Percentiles rank a stretch among this genome's conserved stretches.
These are phyloP conservation scores for Orussus abietinus DNA, from an alignment of 1,140 invertebrate species.

Conservation along the genomic window DNA sequence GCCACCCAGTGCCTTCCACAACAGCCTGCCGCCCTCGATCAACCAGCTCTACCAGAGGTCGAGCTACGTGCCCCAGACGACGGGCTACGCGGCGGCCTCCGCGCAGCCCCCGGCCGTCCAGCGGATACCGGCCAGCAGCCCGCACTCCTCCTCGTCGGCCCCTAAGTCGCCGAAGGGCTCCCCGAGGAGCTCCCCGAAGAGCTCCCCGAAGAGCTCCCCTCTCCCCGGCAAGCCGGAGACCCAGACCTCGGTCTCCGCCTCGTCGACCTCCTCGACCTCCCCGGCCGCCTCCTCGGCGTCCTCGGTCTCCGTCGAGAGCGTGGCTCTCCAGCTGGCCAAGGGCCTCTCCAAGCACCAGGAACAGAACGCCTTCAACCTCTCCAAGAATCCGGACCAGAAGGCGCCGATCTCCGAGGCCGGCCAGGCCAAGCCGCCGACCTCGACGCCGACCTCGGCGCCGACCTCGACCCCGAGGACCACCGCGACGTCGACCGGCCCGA, in stretches of 20 bases:
- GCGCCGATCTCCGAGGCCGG: too few species aligned
- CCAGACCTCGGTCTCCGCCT: constrained; percentile 18
- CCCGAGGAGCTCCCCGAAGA: constrained; percentile 15
- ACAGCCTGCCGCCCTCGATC: constrained; percentile 46
- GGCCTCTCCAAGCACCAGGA: constrained; percentile 24
- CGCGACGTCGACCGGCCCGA: neutral
- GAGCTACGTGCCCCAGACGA: constrained; percentile 38
- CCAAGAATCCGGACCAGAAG: constrained; percentile 26
- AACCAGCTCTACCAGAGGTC: constrained; percentile 47
- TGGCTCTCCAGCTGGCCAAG: constrained; percentile 25
- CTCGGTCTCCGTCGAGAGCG: neutral
- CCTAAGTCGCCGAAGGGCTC: constrained; percentile 41
- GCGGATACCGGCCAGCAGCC: constrained; percentile 43
- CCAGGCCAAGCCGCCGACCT: too few species aligned
- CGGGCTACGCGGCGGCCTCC: constrained; percentile 21
- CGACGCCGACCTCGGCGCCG: too few species aligned
- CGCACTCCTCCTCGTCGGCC: constrained; percentile 27
- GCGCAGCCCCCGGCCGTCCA: constrained; percentile 40
- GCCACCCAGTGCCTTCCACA: constrained; percentile 49
- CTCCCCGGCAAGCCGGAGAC: constrained; percentile 21
- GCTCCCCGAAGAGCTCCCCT: too few species aligned
- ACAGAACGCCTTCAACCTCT: constrained; percentile 35
- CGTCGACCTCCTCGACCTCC: constrained; percentile 8
- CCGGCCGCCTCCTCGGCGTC: constrained; percentile 9
- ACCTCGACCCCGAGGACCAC: too few species aligned